These are phyloP conservation scores for Tenthredo notha DNA, from an alignment of 2,888 invertebrate genomes.

Conservation along the genomic window DNA sequence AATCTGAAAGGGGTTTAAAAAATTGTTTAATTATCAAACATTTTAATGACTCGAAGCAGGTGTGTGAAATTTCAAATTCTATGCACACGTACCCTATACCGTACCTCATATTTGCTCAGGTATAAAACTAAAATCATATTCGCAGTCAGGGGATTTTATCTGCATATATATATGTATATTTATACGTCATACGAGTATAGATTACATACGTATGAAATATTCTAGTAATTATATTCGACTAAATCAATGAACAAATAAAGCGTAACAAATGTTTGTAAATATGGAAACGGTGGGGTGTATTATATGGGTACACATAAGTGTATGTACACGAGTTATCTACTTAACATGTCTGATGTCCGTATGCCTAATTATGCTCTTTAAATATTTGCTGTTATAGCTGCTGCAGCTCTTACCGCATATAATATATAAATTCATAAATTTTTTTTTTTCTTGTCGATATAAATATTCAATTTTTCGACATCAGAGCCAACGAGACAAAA, in stretches of 20 bases:
- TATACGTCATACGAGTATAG: background rate
- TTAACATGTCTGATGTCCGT: background rate
- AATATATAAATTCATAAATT: background rate
- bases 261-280: slow-evolving; percentile 14
- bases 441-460: background rate
- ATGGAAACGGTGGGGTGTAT: background rate
- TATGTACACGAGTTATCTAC: background rate
- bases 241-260: slow-evolving; percentile 26
- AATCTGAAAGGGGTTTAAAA: background rate
- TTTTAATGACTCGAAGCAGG: background rate
- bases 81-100: background rate
- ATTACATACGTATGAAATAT: background rate
- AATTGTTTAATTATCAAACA: slow-evolving; percentile 18
- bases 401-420: background rate
- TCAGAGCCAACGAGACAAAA: background rate
- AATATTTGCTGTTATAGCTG: slow-evolving; percentile 20
- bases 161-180: background rate
- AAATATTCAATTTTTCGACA: background rate
- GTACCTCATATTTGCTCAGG: background rate
- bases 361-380: background rate
- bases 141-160: background rate
- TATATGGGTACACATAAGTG: background rate
- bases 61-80: background rate
- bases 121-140: background rate
- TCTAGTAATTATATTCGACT: background rate